Percentiles rank a stretch among this genome's conserved stretches.
These are phyloP conservation scores for Metopolophium dirhodum DNA, from an alignment of 1,140 invertebrate species.

Conservation along the genomic window DNA sequence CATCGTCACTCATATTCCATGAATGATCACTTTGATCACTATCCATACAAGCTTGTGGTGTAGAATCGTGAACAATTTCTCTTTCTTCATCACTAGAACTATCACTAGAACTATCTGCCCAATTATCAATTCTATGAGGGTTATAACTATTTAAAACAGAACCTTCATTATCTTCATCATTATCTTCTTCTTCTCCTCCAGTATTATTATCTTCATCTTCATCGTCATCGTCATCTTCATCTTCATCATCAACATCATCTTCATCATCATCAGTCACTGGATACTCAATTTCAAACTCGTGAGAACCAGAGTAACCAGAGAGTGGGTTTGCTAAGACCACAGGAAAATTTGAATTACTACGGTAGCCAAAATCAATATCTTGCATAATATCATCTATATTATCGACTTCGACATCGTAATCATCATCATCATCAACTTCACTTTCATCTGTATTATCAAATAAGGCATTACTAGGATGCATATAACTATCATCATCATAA, in stretches of 20 bases:
- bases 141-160: neutral
- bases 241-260: neutral
- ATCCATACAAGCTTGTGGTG: neutral
- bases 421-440: neutral
- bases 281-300: neutral
- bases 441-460: too few relatives aligned
- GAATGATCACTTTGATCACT: neutral
- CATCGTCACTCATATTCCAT: neutral
- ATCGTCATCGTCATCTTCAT: neutral
- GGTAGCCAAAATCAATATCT: too few relatives aligned
- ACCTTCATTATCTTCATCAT: neutral
- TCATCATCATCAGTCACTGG: neutral
- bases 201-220: neutral
- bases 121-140: neutral
- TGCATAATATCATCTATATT: neutral
- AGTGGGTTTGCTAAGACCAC: neutral
- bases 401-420: neutral
- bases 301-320: neutral
- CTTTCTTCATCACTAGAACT: neutral
- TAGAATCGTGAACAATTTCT: neutral
- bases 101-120: neutral
- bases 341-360: too few relatives aligned
- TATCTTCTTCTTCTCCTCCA: neutral
- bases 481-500: neutral
- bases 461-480: too few relatives aligned